Evolutionary conservation across 2,113 vertebrate genomes (phyloP), one percentile per base, ranked within the genome.

Genomic region (Capreolus pygargus): DNA sequence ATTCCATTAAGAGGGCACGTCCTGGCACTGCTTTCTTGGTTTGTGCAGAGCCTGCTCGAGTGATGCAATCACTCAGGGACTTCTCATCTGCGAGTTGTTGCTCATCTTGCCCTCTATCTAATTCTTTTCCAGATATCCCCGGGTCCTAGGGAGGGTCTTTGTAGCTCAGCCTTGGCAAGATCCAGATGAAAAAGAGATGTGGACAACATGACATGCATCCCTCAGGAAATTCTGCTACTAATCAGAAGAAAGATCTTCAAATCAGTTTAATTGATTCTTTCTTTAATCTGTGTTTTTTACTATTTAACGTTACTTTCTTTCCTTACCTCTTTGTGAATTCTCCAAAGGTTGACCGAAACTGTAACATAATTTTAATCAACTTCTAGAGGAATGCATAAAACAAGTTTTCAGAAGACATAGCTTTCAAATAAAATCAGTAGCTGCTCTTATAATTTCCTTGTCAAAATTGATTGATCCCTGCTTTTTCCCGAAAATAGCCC

Each of bases 391-490:
- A 95, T 64, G 14, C 17, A 23, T 92, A 21, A 90, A 95, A 88
- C 19, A 91, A 60, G 21, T 91, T 91, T 97, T 92, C 10, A 67
- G 83, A 89, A 94, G 86, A 93, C 10, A 47, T n/a, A 89, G 23
- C 25, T 81, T 88, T 87, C 6, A 27, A n/a, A 43, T 85, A 93
- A 58, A 91, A 81, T 83, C 52, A n/a, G 30, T 70, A 47, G 11
- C 57, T 93, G 84, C 19, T 97, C 39, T 84, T 55, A 27, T 47
- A 81, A 85, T 39, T 76, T 95, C 5, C 28, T 33, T 88, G 87
- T 28, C 88, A 50, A 88, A 58, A 61, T 25, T 33, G 21, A 19
- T 58, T 33, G 2, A n/a, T 55, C 54, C n/a, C 25, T 83, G 47
- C 12, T 25, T 25, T 86, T 89, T 86, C 39, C 43, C 61, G 82